Evolutionary conservation across 2,113 vertebrate genomes (phyloP).

Genomic region (Catharus minimus): DNA sequence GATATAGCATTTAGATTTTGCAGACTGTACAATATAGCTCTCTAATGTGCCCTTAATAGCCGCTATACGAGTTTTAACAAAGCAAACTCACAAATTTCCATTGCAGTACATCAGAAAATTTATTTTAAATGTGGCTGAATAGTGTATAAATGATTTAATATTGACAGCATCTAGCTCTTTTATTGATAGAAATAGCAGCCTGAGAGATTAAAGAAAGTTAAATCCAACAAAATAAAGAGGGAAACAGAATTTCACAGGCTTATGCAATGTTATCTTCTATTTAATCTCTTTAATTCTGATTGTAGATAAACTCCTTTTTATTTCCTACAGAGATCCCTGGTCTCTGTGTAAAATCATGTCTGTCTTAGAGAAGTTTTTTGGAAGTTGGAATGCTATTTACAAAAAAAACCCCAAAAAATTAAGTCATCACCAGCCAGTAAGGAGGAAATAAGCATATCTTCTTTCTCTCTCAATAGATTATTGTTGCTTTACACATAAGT

Average conservation of each 20-base stretch:
- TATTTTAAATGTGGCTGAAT: neutral
- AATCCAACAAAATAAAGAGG: neutral
- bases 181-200: neutral
- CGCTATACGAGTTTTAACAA: neutral
- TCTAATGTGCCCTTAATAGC: neutral
- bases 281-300: neutral
- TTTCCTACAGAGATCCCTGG: neutral
- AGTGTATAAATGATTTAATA: neutral
- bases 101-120: neutral
- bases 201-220: neutral
- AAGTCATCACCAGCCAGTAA: neutral
- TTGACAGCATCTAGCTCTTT: neutral
- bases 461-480: neutral
- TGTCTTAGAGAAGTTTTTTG: neutral
- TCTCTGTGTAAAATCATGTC: neutral
- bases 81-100: neutral
- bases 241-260: neutral
- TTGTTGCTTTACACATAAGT: neutral
- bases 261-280: neutral
- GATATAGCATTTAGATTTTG: constrained; percentile 43
- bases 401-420: neutral
- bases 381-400: neutral
- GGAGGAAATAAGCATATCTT: neutral
- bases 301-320: neutral
- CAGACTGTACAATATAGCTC: neutral